phyloP scores from a whole-genome alignment of 1,140 invertebrate genomes.

The Hesperophylax magnus region DNA sequence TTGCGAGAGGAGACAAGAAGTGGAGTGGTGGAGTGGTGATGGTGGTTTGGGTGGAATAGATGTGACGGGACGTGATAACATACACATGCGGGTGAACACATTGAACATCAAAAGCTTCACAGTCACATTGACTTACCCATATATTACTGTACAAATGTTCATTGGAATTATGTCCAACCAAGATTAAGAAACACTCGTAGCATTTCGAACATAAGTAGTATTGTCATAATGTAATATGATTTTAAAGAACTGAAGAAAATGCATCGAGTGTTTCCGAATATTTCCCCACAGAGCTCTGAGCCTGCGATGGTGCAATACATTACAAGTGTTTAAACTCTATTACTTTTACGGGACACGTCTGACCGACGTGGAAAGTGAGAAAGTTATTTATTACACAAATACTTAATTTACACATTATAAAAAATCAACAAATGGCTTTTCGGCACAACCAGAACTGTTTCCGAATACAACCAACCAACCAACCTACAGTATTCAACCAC shows the following conservation, averaged over 20 bases:
- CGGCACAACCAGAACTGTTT: conserved; percentile 24
- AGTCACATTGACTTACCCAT: conserved; percentile 50
- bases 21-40: conserved; percentile 8
- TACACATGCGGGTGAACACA: conserved; percentile 54
- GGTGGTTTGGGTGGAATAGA: neutral
- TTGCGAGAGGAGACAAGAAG: neutral
- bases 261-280: neutral
- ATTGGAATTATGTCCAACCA: neutral
- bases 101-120: conserved; percentile 56
- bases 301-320: conserved; percentile 20
- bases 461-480: conserved; percentile 10
- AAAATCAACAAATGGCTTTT: conserved; percentile 40
- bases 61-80: conserved; percentile 49
- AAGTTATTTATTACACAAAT: conserved; percentile 23
- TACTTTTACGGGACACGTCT: neutral
- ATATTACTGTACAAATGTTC: conserved; percentile 24
- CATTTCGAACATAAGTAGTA: neutral
- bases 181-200: too few species aligned
- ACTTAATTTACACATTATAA: conserved; percentile 38
- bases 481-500: too few species aligned
- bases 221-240: neutral
- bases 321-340: conserved; percentile 33
- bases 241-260: neutral
- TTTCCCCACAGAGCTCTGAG: neutral
- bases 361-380: neutral